Evolutionary conservation across 1,140 invertebrate genomes (phyloP).

Genomic region (Neotoxoptera formosana): DNA sequence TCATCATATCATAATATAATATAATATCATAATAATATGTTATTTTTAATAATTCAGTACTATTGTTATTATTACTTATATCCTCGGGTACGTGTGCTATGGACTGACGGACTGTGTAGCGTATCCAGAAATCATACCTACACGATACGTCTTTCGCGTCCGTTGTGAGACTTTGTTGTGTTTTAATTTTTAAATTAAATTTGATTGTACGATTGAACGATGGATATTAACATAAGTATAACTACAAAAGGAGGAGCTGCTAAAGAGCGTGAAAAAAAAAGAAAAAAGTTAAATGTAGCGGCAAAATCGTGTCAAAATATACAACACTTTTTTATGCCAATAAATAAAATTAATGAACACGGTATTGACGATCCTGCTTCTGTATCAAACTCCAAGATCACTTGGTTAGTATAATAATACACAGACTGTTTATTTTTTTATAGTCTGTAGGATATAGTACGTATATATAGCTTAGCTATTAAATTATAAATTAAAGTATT

Average conservation of each 20-base stretch:
- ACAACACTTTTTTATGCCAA: not conserved
- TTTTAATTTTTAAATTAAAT: not conserved
- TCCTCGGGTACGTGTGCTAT: not conserved
- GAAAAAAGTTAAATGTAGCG: not conserved
- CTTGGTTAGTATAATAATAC: not conserved
- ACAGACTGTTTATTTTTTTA: slow-evolving; percentile 5
- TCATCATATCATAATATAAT: not conserved
- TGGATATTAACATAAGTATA: not conserved
- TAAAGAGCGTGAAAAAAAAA: not conserved
- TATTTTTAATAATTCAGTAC: not conserved
- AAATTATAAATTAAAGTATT: slow-evolving; percentile 20
- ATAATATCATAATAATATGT: not conserved
- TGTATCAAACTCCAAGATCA: not conserved
- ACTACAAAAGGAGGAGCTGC: not conserved
- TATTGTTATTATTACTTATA: slow-evolving; percentile 3
- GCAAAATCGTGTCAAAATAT: slow-evolving; percentile 1
- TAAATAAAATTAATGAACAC: slow-evolving; percentile 8
- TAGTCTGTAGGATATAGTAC: not conserved
- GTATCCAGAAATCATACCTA: not conserved
- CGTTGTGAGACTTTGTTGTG: not conserved
- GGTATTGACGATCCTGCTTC: not conserved
- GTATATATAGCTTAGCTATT: not conserved
- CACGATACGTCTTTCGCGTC: not conserved
- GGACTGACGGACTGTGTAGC: not conserved
- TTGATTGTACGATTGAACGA: slow-evolving; percentile 10